These are phyloP conservation scores for Aegotheles bennettii DNA, from an alignment of 2,113 vertebrate species.

Conservation along the genomic window DNA sequence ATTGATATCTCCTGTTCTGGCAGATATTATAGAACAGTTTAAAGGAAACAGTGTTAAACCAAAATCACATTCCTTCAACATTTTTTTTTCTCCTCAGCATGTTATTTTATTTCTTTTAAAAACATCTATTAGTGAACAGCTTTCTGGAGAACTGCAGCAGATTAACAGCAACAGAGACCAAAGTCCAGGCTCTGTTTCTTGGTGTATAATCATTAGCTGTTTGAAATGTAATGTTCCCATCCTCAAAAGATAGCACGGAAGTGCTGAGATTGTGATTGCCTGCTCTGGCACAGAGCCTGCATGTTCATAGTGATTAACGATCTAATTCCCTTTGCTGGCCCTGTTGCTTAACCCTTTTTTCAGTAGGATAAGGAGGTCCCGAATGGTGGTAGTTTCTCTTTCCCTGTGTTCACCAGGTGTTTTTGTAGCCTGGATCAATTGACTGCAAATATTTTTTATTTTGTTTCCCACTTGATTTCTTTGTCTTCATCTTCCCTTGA, in stretches of 20 bases:
- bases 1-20: neutral
- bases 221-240: neutral
- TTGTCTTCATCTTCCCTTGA: neutral
- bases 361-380: neutral
- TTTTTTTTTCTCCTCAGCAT: neutral
- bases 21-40: neutral
- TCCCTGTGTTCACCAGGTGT: neutral
- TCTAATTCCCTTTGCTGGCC: neutral
- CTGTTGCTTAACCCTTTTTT: neutral
- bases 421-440: neutral
- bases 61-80: neutral
- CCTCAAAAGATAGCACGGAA: neutral
- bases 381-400: neutral
- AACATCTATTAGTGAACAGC: neutral
- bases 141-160: neutral
- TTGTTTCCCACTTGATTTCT: neutral
- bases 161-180: neutral
- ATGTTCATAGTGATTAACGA: neutral
- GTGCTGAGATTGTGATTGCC: neutral
- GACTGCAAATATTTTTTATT: neutral
- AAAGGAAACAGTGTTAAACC: neutral
- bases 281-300: neutral
- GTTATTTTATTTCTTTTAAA: neutral
- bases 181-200: constrained; percentile 45
- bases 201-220: constrained; percentile 63